phyloP scores from a whole-genome alignment of 2,113 vertebrate genomes.

The Semicossyphus pulcher region DNA sequence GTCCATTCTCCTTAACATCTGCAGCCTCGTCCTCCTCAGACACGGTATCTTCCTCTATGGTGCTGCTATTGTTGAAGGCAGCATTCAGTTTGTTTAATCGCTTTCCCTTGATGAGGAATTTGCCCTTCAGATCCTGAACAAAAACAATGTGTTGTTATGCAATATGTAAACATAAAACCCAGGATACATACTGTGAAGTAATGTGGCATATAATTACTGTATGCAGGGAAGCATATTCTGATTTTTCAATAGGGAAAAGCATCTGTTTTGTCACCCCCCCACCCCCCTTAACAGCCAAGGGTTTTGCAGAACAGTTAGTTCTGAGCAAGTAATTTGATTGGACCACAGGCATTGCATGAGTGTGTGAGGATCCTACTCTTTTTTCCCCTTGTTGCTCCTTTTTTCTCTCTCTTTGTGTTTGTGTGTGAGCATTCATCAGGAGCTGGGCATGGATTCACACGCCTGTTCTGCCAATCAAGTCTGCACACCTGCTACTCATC shows the following conservation, averaged over 20 bases:
- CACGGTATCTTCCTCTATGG: constrained; percentile 86
- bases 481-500: too few relatives aligned
- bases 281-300: too few relatives aligned
- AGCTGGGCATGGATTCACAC: too few relatives aligned
- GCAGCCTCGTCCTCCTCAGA: constrained; percentile 97
- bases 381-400: too few relatives aligned
- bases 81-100: constrained; percentile 89
- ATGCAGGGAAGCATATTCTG: background rate
- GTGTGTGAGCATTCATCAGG: too few relatives aligned
- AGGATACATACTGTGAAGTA: background rate
- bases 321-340: constrained; percentile 32
- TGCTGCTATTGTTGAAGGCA: constrained; percentile 70
- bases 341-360: constrained; percentile 30
- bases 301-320: too few relatives aligned
- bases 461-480: too few relatives aligned
- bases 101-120: constrained; percentile 94
- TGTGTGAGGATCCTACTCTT: too few relatives aligned
- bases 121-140: constrained; percentile 90
- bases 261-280: background rate
- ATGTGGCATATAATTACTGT: background rate
- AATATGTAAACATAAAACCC: background rate
- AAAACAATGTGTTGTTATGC: background rate
- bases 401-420: too few relatives aligned
- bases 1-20: constrained; percentile 84
- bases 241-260: background rate